Percentiles rank a stretch among this genome's conserved stretches.
These are phyloP conservation scores for Heliconius erato DNA, from an alignment of 2,888 invertebrate species.

Conservation along the genomic window DNA sequence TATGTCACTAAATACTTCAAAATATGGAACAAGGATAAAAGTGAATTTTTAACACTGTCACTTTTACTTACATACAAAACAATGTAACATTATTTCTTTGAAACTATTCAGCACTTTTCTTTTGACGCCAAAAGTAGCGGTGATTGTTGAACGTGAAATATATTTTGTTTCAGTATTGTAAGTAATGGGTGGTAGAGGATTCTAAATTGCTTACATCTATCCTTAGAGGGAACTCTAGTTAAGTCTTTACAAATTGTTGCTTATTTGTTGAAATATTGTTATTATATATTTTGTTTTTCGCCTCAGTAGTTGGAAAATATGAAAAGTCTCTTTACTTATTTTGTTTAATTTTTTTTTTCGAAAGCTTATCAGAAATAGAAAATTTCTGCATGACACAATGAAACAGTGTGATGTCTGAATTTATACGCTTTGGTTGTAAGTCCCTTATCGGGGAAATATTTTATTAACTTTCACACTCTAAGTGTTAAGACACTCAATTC, in stretches of 20 bases:
- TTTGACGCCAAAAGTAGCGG: conserved; percentile 37
- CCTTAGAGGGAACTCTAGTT: conserved; percentile 20
- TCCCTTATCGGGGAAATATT: neutral
- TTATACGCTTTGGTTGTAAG: neutral
- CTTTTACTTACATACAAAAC: neutral
- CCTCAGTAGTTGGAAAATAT: neutral
- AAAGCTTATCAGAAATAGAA: neutral
- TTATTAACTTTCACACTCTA: neutral
- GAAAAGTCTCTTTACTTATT: neutral
- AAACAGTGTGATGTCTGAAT: neutral
- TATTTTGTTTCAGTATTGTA: conserved; percentile 44
- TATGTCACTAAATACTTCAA: too few relatives aligned
- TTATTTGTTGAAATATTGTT: conserved; percentile 22
- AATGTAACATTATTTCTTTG: neutral
- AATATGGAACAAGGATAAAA: too few relatives aligned
- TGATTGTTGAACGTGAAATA: conserved; percentile 43
- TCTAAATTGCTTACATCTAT: conserved; percentile 37
- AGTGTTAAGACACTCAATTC: neutral
- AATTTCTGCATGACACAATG: neutral
- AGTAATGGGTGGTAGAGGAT: conserved; percentile 40
- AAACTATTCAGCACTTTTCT: neutral
- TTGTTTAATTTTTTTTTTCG: neutral
- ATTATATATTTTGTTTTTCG: neutral
- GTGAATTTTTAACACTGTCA: neutral
- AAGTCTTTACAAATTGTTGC: conserved; percentile 18